Evolutionary conservation across 2,113 vertebrate genomes (phyloP).

Genomic region (Phycodurus eques): DNA sequence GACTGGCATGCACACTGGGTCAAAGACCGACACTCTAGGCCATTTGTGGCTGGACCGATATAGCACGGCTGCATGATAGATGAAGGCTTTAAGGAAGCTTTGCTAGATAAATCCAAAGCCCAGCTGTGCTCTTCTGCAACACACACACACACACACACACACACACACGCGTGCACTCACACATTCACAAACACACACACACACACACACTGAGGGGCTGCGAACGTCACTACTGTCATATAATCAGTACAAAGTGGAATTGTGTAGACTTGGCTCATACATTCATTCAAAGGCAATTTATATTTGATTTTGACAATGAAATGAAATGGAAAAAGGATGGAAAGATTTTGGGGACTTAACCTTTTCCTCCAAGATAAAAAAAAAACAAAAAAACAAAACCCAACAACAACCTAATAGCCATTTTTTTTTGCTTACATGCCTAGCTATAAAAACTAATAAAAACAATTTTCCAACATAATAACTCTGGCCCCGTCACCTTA

Average conservation of each 20-base stretch:
- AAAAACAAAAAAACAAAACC: not conserved
- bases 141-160: conserved; percentile 22
- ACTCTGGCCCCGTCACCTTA: too few relatives aligned
- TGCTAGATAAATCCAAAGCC: conserved; percentile 67
- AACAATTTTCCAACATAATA: not conserved
- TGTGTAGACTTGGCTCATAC: conserved; percentile 17
- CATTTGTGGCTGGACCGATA: conserved; percentile 26
- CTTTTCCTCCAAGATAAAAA: not conserved
- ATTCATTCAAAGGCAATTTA: not conserved
- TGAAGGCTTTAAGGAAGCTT: conserved; percentile 66
- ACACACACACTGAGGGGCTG: not conserved
- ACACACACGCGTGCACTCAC: conserved; percentile 10
- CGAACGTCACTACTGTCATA: conserved; percentile 26
- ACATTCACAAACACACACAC: conserved; percentile 20
- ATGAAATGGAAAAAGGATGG: not conserved
- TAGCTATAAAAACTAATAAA: not conserved
- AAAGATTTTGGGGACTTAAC: not conserved
- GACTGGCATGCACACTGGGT: not conserved
- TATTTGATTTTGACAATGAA: not conserved
- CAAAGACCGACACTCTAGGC: conserved; percentile 4
- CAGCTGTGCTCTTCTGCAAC: conserved; percentile 64
- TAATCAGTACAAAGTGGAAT: conserved; percentile 38
- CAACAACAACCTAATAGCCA: too few relatives aligned
- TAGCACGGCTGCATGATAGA: conserved; percentile 51
- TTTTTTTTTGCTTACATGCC: not conserved